A percentile compares a stretch with the other conserved stretches of the same genome.
These are phyloP conservation scores for Himalopsyche tibetana DNA, from an alignment of 2,888 invertebrate species.

Conservation along the genomic window DNA sequence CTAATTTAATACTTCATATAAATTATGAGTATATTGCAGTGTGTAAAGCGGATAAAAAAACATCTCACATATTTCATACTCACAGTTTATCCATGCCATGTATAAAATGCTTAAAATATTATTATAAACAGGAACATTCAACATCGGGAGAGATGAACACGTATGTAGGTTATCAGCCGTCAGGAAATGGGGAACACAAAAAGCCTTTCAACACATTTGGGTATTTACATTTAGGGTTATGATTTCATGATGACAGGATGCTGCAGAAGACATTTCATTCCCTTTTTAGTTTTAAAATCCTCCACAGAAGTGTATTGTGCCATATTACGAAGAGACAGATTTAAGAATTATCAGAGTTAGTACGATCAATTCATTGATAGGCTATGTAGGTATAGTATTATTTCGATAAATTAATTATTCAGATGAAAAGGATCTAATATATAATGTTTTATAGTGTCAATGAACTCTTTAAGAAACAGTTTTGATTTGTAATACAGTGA, in stretches of 20 bases:
- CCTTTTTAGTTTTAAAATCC: slow-evolving; percentile 33
- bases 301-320: not conserved
- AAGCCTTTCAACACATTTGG: slow-evolving; percentile 42
- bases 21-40: slow-evolving; percentile 1
- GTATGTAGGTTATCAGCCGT: slow-evolving; percentile 39
- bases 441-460: not conserved
- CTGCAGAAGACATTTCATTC: slow-evolving; percentile 31
- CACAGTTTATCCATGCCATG: slow-evolving; percentile 38
- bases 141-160: slow-evolving; percentile 18
- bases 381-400: slow-evolving; percentile 1
- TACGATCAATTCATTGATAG: slow-evolving; percentile 1
- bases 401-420: slow-evolving; percentile 11
- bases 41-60: slow-evolving; percentile 10
- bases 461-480: too few species aligned
- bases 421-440: slow-evolving; percentile 17
- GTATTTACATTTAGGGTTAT: slow-evolving; percentile 42
- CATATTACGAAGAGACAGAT: not conserved
- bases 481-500: too few species aligned
- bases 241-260: slow-evolving; percentile 36
- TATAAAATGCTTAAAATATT: slow-evolving; percentile 41
- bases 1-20: not conserved
- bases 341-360: slow-evolving; percentile 12
- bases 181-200: slow-evolving; percentile 34
- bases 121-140: slow-evolving; percentile 35
- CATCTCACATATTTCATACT: slow-evolving; percentile 32